Evolutionary conservation across 2,888 invertebrate genomes (phyloP).

Genomic region (Acleris cristana): DNA sequence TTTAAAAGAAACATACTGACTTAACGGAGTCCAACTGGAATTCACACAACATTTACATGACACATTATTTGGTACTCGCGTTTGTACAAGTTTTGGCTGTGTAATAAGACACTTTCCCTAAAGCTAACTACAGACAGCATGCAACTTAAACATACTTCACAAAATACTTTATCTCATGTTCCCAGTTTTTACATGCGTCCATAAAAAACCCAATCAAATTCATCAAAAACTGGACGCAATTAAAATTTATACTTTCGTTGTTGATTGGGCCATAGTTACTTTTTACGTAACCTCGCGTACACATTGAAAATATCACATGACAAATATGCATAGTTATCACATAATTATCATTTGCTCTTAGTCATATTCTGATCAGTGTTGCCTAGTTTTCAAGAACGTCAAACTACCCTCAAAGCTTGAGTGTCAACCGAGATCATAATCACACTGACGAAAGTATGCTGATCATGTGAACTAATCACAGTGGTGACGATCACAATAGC

Average conservation of each 20-base stretch:
- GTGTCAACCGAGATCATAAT: constrained; percentile 17
- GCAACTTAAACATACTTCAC: constrained; percentile 30
- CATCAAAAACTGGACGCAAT: constrained; percentile 38
- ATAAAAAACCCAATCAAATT: constrained; percentile 24
- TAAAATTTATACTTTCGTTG: constrained; percentile 38
- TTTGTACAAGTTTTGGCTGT: constrained; percentile 32
- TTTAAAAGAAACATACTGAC: constrained; percentile 17
- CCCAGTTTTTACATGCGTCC: constrained; percentile 19
- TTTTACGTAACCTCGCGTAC: constrained; percentile 19
- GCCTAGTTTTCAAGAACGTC: constrained; percentile 2
- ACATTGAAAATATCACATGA: constrained; percentile 34
- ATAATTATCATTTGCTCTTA: constrained; percentile 28
- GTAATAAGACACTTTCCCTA: constrained; percentile 32
- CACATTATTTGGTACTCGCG: constrained; percentile 34
- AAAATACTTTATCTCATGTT: constrained; percentile 30
- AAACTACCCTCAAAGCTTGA: not conserved
- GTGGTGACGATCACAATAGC: constrained; percentile 27
- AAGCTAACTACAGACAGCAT: constrained; percentile 29
- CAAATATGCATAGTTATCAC: constrained; percentile 31
- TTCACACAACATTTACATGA: constrained; percentile 32
- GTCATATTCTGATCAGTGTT: constrained; percentile 24
- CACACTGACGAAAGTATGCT: constrained; percentile 8
- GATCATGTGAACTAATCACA: constrained; percentile 11
- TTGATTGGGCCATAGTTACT: constrained; percentile 28
- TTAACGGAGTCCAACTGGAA: constrained; percentile 26